These are phyloP conservation scores for Trachemys scripta DNA, from an alignment of 2,113 vertebrate genomes.

Conservation along the genomic window DNA sequence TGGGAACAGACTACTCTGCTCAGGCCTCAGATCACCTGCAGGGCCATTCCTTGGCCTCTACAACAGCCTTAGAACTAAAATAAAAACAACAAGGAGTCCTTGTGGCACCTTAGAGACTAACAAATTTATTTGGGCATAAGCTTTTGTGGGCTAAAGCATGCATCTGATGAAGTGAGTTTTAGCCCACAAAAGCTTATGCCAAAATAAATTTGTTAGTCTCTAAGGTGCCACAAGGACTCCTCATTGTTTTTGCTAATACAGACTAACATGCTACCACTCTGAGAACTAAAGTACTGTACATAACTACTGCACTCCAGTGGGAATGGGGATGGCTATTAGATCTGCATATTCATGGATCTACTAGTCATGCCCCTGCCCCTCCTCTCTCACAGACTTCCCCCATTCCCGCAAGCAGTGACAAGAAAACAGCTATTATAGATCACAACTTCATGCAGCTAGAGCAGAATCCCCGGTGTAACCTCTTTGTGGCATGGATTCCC, in stretches of 20 bases:
- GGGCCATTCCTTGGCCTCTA: neutral
- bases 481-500: neutral
- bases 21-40: neutral
- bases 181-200: too few relatives aligned
- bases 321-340: neutral
- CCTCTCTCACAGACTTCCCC: neutral
- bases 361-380: neutral
- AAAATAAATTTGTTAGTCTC: too few relatives aligned
- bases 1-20: rapidly evolving
- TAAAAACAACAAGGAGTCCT: too few relatives aligned
- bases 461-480: neutral
- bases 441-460: rapidly evolving
- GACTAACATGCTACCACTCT: too few relatives aligned
- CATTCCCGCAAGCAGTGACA: rapidly evolving
- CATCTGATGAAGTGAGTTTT: too few relatives aligned
- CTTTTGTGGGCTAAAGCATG: too few relatives aligned
- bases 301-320: neutral
- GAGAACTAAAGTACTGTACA: neutral
- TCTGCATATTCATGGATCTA: neutral
- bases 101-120: too few relatives aligned
- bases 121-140: too few relatives aligned
- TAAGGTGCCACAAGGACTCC: too few relatives aligned
- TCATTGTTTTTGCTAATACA: too few relatives aligned
- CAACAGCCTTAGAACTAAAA: rapidly evolving
- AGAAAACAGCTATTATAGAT: neutral